Base-by-base conservation (phyloP, 2,888 invertebrate species). In the Uloborus plumipes region DNA sequence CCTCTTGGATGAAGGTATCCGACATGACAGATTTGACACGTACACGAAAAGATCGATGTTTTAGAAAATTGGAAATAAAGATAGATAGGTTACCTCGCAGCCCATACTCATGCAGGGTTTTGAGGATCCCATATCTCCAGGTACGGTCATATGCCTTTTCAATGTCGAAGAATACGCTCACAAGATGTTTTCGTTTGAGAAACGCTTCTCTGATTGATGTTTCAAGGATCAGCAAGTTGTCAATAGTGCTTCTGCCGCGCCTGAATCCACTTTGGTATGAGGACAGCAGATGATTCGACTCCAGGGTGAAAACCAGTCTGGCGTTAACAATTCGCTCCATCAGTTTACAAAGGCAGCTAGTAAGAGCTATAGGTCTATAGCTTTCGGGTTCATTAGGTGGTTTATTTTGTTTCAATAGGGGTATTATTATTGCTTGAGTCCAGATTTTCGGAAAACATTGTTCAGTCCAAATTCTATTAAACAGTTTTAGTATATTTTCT, bases 1-100 rank as follows among this genome's bases (percentile, higher is more conserved):
- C 58, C 22, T 72, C 76, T 74, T 77, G 22, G 13, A 65, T 87
- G 91, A 91, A 87, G 93, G 93, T 20, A 26, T 22, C n/a, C 13
- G 55, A 70, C 18, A 67, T 7, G 18, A 1, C 39, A 2, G 22
- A n/a, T 7, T 49, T 9, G 31, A 13, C 39, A 9, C 65, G 22
- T 15, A 39, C 47, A 18, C 31, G 47, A 16, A 65, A 65, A 31
- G 22, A n/a, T 4, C 16, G 15, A 0, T 22, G 22, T 2, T 11
- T n/a, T 20, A 65, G 65, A 65, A 39, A 31, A 31, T 65, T 39
- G 26, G 26, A 26, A 18, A 85, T 66, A 66, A 85, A 86, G 58
- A 69, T 47, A 13, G 78, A 81, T 13, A 82, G 67, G 49, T 75
- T 72, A 22, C 85, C 86, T 49, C 67, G 74, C 11, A 86, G 70